Conservation (phyloP, 1,140 invertebrate species). For the Euglossa dilemma region DNA sequence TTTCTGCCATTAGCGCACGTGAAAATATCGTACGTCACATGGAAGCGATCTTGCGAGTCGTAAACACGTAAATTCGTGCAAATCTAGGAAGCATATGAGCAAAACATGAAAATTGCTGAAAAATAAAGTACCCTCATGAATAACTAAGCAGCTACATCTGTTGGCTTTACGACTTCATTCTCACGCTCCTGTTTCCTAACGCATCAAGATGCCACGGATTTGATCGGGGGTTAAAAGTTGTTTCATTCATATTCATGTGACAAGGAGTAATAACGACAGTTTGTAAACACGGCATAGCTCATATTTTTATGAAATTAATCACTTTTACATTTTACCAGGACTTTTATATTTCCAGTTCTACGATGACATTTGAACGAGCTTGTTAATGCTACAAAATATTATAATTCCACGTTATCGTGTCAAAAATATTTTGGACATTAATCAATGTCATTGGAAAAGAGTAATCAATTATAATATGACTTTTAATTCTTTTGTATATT, state of each 20-base stretch:
- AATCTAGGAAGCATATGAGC: neutral
- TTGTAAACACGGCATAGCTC: no score
- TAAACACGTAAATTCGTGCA: neutral
- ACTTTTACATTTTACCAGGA: no score
- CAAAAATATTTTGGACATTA: no score
- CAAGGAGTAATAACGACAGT: neutral
- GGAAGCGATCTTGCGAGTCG: neutral
- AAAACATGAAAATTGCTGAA: neutral
- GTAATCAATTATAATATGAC: no score
- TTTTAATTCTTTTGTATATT: no score
- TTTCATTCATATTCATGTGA: neutral
- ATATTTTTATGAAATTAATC: no score
- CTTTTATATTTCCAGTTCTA: no score
- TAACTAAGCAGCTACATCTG: neutral
- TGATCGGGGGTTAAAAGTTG: neutral
- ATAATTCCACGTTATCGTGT: no score
- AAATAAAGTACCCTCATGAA: neutral
- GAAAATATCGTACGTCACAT: neutral
- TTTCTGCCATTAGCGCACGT: no score
- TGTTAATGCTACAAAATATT: no score
- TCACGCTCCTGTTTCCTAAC: neutral
- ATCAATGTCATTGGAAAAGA: no score
- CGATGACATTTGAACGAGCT: no score
- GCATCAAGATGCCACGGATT: neutral
- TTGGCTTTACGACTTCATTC: conserved; percentile 2